Conservation (phyloP, 2,797 vertebrate species). For the Aeoliscus strigatus region DNA sequence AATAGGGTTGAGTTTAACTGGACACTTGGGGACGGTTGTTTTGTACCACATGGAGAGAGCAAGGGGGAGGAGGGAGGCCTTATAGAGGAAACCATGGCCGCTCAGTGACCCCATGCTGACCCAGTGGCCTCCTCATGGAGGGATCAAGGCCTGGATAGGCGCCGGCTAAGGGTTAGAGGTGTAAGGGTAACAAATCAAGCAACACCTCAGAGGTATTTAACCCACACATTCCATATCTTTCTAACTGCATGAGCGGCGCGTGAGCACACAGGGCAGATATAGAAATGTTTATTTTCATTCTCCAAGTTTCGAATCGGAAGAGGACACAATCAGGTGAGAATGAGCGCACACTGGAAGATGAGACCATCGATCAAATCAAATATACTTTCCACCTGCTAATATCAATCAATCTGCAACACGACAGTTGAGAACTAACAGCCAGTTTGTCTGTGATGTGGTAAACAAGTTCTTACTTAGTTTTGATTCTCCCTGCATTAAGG, state of each 20-base stretch:
- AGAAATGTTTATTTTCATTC: slow-evolving; percentile 37
- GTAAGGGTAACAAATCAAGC: slow-evolving; percentile 80
- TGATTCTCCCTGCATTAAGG: not conserved
- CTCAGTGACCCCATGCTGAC: slow-evolving; percentile 77
- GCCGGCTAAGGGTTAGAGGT: slow-evolving; percentile 75
- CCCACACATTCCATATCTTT: slow-evolving; percentile 58
- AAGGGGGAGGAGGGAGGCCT: slow-evolving; percentile 28
- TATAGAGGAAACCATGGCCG: slow-evolving; percentile 75
- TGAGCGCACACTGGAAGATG: slow-evolving; percentile 12
- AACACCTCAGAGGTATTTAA: slow-evolving; percentile 75
- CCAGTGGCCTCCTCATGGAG: slow-evolving; percentile 66
- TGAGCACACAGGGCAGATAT: slow-evolving; percentile 38
- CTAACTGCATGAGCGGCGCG: slow-evolving; percentile 41
- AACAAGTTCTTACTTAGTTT: slow-evolving; percentile 1
- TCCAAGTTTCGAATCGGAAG: slow-evolving; percentile 10
- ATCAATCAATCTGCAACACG: slow-evolving; percentile 24
- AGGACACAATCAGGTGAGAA: slow-evolving; percentile 15
- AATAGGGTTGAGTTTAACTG: slow-evolving; percentile 80
- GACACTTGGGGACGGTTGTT: slow-evolving; percentile 81
- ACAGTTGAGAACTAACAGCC: slow-evolving; percentile 10
- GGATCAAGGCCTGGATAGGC: slow-evolving; percentile 72
- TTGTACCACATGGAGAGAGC: slow-evolving; percentile 67
- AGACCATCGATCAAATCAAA: slow-evolving; percentile 11
- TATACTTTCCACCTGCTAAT: slow-evolving; percentile 15
- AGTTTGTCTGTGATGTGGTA: not conserved